Evolutionary conservation across 2,113 vertebrate genomes (phyloP), one percentile per base, ranked within the genome.

Genomic region (Macroglossus sobrinus): DNA sequence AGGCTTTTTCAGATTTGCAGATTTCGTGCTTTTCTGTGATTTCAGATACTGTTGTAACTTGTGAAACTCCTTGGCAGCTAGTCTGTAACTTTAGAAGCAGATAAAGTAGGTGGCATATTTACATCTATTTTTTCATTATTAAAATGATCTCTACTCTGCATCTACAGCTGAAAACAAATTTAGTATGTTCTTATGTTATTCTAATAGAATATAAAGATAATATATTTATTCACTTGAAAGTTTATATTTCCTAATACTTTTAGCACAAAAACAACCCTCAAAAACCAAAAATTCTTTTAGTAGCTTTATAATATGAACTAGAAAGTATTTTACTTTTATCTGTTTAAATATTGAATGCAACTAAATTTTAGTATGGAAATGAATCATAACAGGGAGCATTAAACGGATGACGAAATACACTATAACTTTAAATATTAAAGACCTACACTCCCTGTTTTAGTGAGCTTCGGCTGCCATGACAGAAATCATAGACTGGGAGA

Each of bases 111-210:
- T 74, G 96, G 93, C 10, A 57, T 84, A 97, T 96, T 95, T 84
- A 92, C 84, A 97, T 82, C 26, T 92, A 81, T 95, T 98, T 97
- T 97, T 97, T 74, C 47, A 8, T 96, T 98, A 98, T 96, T 96
- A 98, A 92, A 94, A 94, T 96, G 96, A 93, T 94, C 97, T 98
- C 97, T 96, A 97, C 97, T 96, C 95, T 87, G 74, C 95, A 96
- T 97, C 97, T 97, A 97, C 74, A 96, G 88, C 96, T 97, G 96
- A 98, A 98, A 97, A 87, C 97, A 98, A 98, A 95, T 89, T 95
- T 97, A 98, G 93, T 97, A 98, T 98, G 98, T 98, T 98, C 91
- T 97, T 96, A 98, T 92, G 89, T 78, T 97, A 98, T 97, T 98
- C 50, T 97, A 98, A 97, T 93, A 98, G 94, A 93, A 98, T 97